phyloP scores from a whole-genome alignment of 2,797 vertebrate species.

The Esox lucius region DNA sequence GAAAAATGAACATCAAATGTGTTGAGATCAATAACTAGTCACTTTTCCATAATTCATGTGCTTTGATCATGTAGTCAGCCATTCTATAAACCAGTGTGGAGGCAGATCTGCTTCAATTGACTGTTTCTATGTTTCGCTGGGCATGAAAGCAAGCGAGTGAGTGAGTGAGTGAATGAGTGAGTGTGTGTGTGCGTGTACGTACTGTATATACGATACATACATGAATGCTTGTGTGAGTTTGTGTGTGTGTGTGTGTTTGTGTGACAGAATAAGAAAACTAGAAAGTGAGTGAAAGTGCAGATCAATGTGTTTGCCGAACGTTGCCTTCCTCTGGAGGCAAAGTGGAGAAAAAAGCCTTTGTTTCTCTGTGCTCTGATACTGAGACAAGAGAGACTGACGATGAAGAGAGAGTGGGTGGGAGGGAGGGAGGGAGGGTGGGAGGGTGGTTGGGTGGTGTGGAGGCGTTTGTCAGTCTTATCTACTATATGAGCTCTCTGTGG shows the following conservation, averaged over 20 bases:
- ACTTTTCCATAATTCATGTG: slow-evolving; percentile 31
- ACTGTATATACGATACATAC: slow-evolving; percentile 4
- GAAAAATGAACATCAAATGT: slow-evolving; percentile 8
- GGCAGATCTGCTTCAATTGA: background rate
- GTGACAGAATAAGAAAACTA: slow-evolving; percentile 38
- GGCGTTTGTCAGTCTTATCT: slow-evolving; percentile 74
- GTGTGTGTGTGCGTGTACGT: slow-evolving; percentile 22
- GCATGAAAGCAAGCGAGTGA: background rate
- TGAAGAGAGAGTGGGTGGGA: background rate
- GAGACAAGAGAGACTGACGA: background rate
- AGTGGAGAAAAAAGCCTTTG: slow-evolving; percentile 48
- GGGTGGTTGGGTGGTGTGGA: background rate
- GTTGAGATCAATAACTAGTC: slow-evolving; percentile 36
- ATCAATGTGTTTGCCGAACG: slow-evolving; percentile 54
- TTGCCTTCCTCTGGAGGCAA: slow-evolving; percentile 51
- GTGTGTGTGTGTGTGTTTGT: background rate
- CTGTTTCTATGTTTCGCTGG: background rate
- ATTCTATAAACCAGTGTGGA: slow-evolving; percentile 13
- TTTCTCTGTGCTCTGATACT: background rate
- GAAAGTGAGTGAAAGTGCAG: slow-evolving; percentile 47
- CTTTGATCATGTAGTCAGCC: slow-evolving; percentile 51
- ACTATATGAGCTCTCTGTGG: slow-evolving; percentile 58
- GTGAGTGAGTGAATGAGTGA: background rate
- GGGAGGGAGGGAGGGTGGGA: background rate
- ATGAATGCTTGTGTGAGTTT: background rate